These are phyloP conservation scores for Siniperca scherzeri DNA, from an alignment of 2,797 vertebrate genomes.

Conservation along the genomic window DNA sequence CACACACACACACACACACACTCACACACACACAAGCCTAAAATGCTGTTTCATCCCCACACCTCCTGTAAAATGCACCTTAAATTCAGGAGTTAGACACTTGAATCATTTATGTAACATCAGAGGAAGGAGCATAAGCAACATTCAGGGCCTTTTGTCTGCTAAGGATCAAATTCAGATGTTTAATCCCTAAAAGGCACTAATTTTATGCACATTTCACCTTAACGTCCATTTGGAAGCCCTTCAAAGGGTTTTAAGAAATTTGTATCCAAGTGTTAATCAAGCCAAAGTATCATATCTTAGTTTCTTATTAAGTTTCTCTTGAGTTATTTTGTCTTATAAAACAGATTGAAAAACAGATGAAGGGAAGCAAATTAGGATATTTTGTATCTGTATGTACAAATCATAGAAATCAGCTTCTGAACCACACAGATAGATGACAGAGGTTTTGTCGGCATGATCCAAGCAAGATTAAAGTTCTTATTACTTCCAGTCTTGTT, in stretches of 20 bases:
- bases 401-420: slow-evolving; percentile 24
- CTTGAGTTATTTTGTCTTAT: neutral
- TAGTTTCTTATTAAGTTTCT: neutral
- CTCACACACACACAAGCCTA: slow-evolving; percentile 8
- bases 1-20: neutral
- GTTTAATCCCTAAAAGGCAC: slow-evolving; percentile 4
- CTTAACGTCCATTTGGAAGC: slow-evolving; percentile 1
- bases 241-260: slow-evolving; percentile 23
- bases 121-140: neutral
- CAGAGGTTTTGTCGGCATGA: slow-evolving; percentile 19
- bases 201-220: slow-evolving; percentile 16
- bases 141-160: neutral
- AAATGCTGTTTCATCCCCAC: neutral
- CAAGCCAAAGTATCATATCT: slow-evolving; percentile 2
- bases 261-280: slow-evolving; percentile 14
- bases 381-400: neutral
- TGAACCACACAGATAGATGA: slow-evolving; percentile 32
- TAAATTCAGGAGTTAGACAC: neutral
- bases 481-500: slow-evolving; percentile 56
- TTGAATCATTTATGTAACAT: slow-evolving; percentile 1
- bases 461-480: slow-evolving; percentile 35
- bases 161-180: slow-evolving; percentile 9
- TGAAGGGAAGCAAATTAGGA: slow-evolving; percentile 9
- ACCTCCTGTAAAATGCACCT: neutral
- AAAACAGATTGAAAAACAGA: slow-evolving; percentile 14